Conservation (phyloP, 1,140 invertebrate species). For the Trachymyrmex septentrionalis region DNA sequence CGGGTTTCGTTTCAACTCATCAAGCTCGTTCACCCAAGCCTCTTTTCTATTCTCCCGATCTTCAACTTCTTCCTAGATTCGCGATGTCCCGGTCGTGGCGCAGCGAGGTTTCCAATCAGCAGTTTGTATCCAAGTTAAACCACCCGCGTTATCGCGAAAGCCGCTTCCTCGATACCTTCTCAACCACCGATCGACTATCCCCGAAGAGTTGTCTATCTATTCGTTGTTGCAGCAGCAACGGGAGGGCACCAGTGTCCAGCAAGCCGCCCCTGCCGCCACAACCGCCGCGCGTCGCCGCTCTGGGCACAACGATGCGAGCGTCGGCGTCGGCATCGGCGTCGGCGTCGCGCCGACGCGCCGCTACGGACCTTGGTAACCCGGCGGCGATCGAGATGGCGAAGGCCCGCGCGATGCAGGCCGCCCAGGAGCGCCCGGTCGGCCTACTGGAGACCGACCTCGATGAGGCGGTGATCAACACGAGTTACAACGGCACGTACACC, state of each 20-base stretch:
- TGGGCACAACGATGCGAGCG: constrained; percentile 74
- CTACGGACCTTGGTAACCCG: no score
- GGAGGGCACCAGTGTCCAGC: constrained; percentile 85
- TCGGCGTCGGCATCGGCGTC: no score
- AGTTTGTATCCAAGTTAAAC: constrained; percentile 14
- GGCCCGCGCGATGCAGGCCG: no score
- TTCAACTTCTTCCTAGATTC: neutral
- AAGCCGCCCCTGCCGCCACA: constrained; percentile 85
- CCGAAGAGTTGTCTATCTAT: neutral
- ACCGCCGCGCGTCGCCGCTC: constrained; percentile 78
- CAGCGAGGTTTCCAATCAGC: neutral
- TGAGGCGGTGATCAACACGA: no score
- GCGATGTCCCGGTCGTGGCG: constrained; percentile 38
- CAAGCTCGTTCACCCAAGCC: neutral
- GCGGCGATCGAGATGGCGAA: no score
- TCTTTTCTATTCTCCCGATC: neutral
- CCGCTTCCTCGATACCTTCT: neutral
- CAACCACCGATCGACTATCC: neutral
- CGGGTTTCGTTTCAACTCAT: neutral
- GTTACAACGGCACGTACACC: no score
- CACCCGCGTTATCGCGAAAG: neutral
- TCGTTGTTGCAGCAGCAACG: constrained; percentile 78
- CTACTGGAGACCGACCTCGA: no score
- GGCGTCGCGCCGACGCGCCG: no score
- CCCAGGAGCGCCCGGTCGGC: no score